A percentile compares a stretch with the other conserved stretches of the same genome.
phyloP scores from a whole-genome alignment of 2,113 vertebrate genomes.

The Barnardius zonarius region DNA sequence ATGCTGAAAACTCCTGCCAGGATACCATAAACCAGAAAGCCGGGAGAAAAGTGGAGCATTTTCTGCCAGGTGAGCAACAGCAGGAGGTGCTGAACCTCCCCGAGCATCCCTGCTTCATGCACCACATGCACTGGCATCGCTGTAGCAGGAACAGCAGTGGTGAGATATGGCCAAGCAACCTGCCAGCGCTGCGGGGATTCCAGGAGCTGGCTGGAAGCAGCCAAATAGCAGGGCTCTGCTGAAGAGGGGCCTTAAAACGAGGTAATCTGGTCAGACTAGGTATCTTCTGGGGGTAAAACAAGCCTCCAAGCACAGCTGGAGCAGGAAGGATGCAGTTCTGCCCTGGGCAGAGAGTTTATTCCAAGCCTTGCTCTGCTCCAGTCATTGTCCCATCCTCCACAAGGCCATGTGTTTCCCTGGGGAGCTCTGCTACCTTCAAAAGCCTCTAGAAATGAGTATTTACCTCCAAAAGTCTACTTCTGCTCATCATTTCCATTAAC shows the following conservation, averaged over 20 bases:
- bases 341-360: not conserved
- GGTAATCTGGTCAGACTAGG: not conserved
- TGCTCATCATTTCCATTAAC: not conserved
- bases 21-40: not conserved
- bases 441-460: not conserved
- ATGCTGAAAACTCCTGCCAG: not conserved
- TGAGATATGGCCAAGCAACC: not conserved
- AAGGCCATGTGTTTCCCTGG: not conserved
- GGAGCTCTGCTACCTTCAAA: not conserved
- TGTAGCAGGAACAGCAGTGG: fast-evolving
- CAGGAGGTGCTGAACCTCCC: not conserved
- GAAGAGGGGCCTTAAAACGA: not conserved
- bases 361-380: not conserved
- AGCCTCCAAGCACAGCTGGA: not conserved
- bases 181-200: not conserved
- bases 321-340: not conserved
- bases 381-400: fast-evolving
- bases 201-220: not conserved
- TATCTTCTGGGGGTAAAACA: not conserved
- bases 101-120: fast-evolving
- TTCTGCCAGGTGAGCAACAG: not conserved
- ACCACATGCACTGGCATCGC: fast-evolving
- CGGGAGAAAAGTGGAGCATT: not conserved
- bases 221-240: not conserved
- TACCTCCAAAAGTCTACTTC: not conserved